Percentiles rank a stretch among this genome's conserved stretches.
Evolutionary conservation across 2,888 invertebrate species (phyloP).

Genomic region (Drosophila birchii): DNA sequence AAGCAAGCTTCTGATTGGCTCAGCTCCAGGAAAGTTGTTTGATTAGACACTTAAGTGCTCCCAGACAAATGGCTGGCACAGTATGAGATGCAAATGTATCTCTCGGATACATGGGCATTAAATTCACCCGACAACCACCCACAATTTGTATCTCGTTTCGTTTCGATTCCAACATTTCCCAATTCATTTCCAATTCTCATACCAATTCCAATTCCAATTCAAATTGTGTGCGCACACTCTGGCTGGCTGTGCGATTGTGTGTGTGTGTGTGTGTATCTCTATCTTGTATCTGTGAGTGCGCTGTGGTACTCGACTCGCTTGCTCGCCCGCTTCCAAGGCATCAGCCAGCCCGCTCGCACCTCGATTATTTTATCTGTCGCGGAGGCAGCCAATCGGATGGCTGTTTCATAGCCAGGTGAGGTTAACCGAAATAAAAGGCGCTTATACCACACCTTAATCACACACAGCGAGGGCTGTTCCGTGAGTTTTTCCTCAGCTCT

Average conservation of each 20-base stretch:
- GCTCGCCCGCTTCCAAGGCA: slow-evolving; percentile 27
- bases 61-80: slow-evolving; percentile 17
- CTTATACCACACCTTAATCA: slow-evolving; percentile 63
- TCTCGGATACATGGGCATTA: slow-evolving; percentile 1
- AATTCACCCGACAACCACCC: slow-evolving; percentile 26
- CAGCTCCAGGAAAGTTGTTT: slow-evolving; percentile 1
- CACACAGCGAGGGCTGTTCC: slow-evolving; percentile 52
- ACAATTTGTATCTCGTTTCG: slow-evolving; percentile 28
- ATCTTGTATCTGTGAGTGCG: slow-evolving; percentile 21
- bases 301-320: slow-evolving; percentile 14
- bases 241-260: slow-evolving; percentile 24
- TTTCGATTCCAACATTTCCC: slow-evolving; percentile 70
- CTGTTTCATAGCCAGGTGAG: slow-evolving; percentile 76
- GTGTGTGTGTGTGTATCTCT: slow-evolving; percentile 16
- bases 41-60: slow-evolving; percentile 16
- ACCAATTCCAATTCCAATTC: slow-evolving; percentile 56
- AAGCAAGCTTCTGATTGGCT: slow-evolving; percentile 35
- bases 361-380: slow-evolving; percentile 72
- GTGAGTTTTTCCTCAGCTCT: slow-evolving; percentile 16
- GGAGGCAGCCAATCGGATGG: slow-evolving; percentile 69
- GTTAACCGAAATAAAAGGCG: slow-evolving; percentile 54
- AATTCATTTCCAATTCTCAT: slow-evolving; percentile 47
- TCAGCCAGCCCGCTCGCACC: slow-evolving; percentile 44
- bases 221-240: slow-evolving; percentile 70
- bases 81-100: slow-evolving; percentile 41